Percentiles rank a stretch among this genome's conserved stretches.
These are phyloP conservation scores for Matsumurasca onukii DNA, from an alignment of 1,140 invertebrate species.

Conservation along the genomic window DNA sequence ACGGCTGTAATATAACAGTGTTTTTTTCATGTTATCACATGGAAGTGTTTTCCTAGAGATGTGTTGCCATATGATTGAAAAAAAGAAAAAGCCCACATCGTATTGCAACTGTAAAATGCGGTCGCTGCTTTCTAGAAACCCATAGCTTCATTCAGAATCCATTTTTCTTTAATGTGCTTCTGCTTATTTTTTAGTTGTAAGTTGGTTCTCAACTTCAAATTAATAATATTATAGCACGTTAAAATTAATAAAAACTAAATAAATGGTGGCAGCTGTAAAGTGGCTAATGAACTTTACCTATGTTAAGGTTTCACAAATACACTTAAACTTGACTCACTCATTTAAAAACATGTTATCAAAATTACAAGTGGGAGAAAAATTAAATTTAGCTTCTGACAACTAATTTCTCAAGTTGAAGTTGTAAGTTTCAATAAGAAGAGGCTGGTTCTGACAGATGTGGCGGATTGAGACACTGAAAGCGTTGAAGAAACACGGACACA, in stretches of 20 bases:
- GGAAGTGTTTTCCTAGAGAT: not conserved
- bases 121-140: too few species aligned
- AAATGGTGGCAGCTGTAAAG: not conserved
- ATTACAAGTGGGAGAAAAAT: not conserved
- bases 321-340: not conserved
- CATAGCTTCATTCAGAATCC: too few species aligned
- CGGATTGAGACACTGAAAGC: slow-evolving; percentile 14
- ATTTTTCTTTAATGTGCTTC: too few species aligned
- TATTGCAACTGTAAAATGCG: too few species aligned
- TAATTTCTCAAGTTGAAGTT: slow-evolving; percentile 17
- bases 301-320: not conserved
- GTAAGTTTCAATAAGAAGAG: slow-evolving; percentile 22
- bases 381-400: not conserved
- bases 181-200: too few species aligned
- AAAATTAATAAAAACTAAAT: not conserved
- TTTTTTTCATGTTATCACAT: not conserved
- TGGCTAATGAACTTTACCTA: not conserved
- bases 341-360: not conserved
- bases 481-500: slow-evolving; percentile 24
- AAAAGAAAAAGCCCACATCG: not conserved
- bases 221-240: too few species aligned
- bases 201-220: too few species aligned
- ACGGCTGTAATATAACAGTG: not conserved
- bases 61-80: not conserved
- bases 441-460: not conserved